Conservation (phyloP, 2,888 invertebrate species). For the Dione vanillae region DNA sequence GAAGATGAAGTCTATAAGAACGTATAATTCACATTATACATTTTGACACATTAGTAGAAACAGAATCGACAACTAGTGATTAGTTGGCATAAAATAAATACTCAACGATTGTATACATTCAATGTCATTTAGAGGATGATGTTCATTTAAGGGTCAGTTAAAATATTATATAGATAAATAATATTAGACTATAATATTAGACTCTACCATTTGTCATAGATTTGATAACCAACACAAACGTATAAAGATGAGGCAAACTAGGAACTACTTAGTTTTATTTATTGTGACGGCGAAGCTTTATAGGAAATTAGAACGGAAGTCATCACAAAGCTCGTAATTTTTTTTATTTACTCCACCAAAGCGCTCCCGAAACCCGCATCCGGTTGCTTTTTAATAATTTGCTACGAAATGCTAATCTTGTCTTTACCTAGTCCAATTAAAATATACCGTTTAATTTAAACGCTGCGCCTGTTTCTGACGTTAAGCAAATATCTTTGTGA, state of each 20-base stretch:
- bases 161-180: no score
- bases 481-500: no score
- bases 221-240: neutral
- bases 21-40: no score
- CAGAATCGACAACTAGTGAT: no score
- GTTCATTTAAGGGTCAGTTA: no score
- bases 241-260: neutral
- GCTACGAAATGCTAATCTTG: slow-evolving; percentile 5
- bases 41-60: no score
- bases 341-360: neutral
- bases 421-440: neutral
- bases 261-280: neutral
- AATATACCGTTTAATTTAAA: neutral
- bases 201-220: neutral
- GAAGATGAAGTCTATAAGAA: no score
- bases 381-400: slow-evolving; percentile 2
- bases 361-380: neutral
- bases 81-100: no score
- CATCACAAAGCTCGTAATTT: neutral
- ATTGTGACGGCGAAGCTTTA: neutral
- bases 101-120: no score
- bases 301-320: slow-evolving; percentile 8
- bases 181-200: no score
- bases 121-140: no score
- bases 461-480: no score